Base-by-base conservation (phyloP, 2,888 invertebrate species). In the Lasioglossum marginatum region DNA sequence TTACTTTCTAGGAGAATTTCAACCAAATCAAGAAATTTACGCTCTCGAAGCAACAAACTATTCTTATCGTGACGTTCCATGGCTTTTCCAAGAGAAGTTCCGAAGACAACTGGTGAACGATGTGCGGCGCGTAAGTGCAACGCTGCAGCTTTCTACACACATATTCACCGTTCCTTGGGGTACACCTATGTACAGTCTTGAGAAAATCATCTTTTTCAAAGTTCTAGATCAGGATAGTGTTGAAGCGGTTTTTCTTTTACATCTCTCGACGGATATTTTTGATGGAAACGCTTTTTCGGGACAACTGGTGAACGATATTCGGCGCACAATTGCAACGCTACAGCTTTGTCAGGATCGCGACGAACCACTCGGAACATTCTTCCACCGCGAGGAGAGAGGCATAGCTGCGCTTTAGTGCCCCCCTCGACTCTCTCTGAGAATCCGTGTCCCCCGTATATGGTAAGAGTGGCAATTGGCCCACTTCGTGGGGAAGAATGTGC, bases 281-380 rank as follows among this genome's bases (percentile, higher is more conserved):
- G 14, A 45, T 16, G 45, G 16, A 16, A 45, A 37, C 37, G 37
- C 37, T 37, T 6, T 8, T 52, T 8, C 4, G 4, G 27, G 60
- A 60, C 14, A 14, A 5, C 4, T 4, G 27, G 14, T 5, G 27
- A 12, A 60, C 60, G 60, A 60, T 60, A 27, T 60, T 27, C 12
- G 1, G n/a, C n/a, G 12, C 27, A 27, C n/a, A 60, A 60, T n/a
- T 60, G 27, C 27, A 27, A n/a, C 60, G n/a, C 4, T 27, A 27
- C 60, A 14, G 27, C 60, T 60, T 60, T 60, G 60, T 60, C 27
- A 31, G 27, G 27, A 27, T 60, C 4, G 27, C 27, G 60, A 27
- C 60, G 60, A 60, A 27, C n/a, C 48, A 40, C 77, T 82, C 16
- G 60, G 81, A 48, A 70, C 27, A 16, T 80, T 52, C 45, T 72